Conservation (phyloP, 64 coral and sea anemone species). For the Stichodactyla mertensii region DNA sequence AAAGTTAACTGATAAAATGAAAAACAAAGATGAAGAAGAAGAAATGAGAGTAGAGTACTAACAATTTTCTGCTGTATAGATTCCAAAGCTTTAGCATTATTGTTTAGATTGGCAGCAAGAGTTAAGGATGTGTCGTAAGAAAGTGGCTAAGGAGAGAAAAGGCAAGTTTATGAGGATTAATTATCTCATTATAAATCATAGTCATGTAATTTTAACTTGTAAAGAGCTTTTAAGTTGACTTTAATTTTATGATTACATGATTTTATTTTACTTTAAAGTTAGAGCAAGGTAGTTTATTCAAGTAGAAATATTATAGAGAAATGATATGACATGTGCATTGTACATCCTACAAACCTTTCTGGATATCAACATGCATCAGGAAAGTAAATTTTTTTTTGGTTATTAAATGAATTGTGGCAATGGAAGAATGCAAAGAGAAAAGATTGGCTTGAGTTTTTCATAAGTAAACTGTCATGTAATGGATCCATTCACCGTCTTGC, state of each 20-base stretch:
- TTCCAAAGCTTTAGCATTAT: slow-evolving; percentile 20
- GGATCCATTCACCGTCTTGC: too few species aligned
- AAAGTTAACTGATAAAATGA: background rate
- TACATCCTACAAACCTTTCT: too few species aligned
- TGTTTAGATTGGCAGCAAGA: slow-evolving; percentile 16
- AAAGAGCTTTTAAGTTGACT: background rate
- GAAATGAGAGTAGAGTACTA: background rate
- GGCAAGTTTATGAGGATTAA: slow-evolving; percentile 30
- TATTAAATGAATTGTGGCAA: too few species aligned
- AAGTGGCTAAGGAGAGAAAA: slow-evolving; percentile 1
- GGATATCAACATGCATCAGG: too few species aligned
- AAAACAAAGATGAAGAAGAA: background rate
- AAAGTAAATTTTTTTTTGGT: too few species aligned
- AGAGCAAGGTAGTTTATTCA: too few species aligned
- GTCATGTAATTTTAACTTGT: background rate
- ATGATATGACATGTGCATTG: too few species aligned
- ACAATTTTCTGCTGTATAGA: slow-evolving; percentile 1
- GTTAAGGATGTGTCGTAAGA: slow-evolving; percentile 6
- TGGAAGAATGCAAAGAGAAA: too few species aligned
- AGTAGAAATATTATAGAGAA: too few species aligned
- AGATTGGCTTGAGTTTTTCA: too few species aligned
- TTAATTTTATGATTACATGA: background rate
- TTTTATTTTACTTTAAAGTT: too few species aligned
- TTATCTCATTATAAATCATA: background rate
- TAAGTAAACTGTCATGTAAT: too few species aligned